Percentiles rank a stretch among this genome's conserved stretches.
Evolutionary conservation across 1,140 invertebrate species (phyloP).

Genomic region (Camponotus floridanus): DNA sequence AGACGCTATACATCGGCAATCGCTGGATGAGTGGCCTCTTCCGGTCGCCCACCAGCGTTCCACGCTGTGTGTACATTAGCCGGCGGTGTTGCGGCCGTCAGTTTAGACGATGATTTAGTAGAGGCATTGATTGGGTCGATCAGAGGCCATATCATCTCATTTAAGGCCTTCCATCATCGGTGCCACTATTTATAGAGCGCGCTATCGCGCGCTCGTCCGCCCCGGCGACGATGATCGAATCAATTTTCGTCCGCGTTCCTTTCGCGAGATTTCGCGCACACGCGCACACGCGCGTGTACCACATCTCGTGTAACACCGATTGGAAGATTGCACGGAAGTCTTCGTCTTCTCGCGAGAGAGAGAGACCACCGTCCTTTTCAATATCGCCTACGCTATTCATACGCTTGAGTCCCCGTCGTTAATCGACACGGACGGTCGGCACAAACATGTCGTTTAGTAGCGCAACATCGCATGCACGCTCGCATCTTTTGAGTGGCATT

Average conservation of each 20-base stretch:
- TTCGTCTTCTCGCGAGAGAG: constrained; percentile 30
- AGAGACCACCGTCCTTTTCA: constrained; percentile 45
- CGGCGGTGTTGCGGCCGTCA: constrained; percentile 82
- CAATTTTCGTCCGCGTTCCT: constrained; percentile 79
- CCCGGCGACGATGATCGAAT: constrained; percentile 81
- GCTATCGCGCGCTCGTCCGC: constrained; percentile 45
- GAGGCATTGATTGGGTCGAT: constrained; percentile 86
- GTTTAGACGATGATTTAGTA: constrained; percentile 86
- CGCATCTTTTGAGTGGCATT: constrained; percentile 30
- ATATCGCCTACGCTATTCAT: constrained; percentile 60
- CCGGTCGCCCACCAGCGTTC: constrained; percentile 84
- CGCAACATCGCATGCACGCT: neutral
- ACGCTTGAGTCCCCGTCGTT: constrained; percentile 27
- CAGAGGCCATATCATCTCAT: constrained; percentile 85
- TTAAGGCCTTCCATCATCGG: constrained; percentile 85
- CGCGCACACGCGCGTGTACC: constrained; percentile 10
- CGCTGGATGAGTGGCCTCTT: constrained; percentile 85
- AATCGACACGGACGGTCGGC: constrained; percentile 38
- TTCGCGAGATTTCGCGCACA: constrained; percentile 49
- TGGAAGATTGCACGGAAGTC: constrained; percentile 78
- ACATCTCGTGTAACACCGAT: constrained; percentile 65
- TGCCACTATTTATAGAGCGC: constrained; percentile 84
- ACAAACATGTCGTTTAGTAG: constrained; percentile 38
- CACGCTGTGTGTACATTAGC: constrained; percentile 77
- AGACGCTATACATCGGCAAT: constrained; percentile 85